phyloP scores from a whole-genome alignment of 1,140 invertebrate species.

The Neelides sp. region DNA sequence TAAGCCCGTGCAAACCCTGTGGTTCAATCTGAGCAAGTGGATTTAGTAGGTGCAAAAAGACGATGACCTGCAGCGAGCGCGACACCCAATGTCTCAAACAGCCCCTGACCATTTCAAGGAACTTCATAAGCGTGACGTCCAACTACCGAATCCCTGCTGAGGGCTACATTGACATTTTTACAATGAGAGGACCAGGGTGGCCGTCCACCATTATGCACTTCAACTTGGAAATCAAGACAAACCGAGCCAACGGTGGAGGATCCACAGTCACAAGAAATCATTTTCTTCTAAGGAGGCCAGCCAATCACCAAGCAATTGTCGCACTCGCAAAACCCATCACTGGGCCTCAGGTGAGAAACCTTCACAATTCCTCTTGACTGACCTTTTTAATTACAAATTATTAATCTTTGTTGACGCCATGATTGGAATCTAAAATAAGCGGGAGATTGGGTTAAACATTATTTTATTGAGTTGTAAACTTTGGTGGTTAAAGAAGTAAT shows the following conservation, averaged over 20 bases:
- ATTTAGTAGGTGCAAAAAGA: conserved; percentile 65
- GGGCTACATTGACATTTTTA: conserved; percentile 65
- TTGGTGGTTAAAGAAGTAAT: too few species aligned
- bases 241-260: conserved; percentile 48
- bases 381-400: too few species aligned
- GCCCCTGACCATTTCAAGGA: conserved; percentile 73
- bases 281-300: conserved; percentile 45
- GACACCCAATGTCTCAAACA: conserved; percentile 57
- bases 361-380: not conserved
- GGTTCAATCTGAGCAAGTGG: not conserved
- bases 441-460: too few species aligned
- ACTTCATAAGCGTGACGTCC: conserved; percentile 78
- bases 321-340: conserved; percentile 54
- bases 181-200: conserved; percentile 60
- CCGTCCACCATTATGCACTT: conserved; percentile 56
- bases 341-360: conserved; percentile 45
- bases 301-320: conserved; percentile 53
- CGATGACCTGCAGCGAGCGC: conserved; percentile 50
- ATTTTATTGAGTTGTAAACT: too few species aligned
- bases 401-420: too few species aligned
- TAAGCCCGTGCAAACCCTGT: conserved; percentile 38
- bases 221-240: conserved; percentile 52
- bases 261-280: conserved; percentile 48
- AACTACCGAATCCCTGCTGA: conserved; percentile 58
- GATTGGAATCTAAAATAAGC: too few species aligned